Evolutionary conservation across 2,113 vertebrate genomes (phyloP).

Genomic region (Hemibates koningsi): DNA sequence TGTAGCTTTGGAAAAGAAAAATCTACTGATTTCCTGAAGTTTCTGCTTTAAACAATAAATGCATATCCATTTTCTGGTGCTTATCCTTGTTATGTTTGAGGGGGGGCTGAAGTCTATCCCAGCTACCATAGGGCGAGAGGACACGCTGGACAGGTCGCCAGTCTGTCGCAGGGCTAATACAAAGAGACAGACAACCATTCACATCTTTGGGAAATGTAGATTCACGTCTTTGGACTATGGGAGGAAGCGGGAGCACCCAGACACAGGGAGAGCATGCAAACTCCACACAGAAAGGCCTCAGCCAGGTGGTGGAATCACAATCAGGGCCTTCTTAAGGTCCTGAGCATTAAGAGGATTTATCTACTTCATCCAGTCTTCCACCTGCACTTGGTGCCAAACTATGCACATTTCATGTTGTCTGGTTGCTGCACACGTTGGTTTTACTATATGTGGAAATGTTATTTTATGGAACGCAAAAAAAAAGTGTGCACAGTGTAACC

Average conservation of each 20-base stretch:
- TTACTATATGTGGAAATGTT: background rate
- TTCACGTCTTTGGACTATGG: background rate
- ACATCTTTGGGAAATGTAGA: background rate
- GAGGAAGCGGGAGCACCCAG: background rate
- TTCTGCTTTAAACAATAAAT: background rate
- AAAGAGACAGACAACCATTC: background rate
- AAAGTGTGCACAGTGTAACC: background rate
- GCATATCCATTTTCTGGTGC: background rate
- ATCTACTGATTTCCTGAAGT: background rate
- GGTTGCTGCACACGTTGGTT: background rate
- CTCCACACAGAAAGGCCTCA: background rate
- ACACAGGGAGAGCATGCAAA: background rate
- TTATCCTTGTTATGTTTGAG: background rate
- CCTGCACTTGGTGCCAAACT: background rate
- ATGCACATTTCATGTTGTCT: background rate
- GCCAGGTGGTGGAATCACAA: background rate
- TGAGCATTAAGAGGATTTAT: background rate
- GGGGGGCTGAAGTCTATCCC: background rate
- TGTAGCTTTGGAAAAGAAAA: background rate
- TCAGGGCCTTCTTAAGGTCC: background rate
- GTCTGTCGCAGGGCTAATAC: background rate
- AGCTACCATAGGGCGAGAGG: background rate
- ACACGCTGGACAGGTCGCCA: background rate
- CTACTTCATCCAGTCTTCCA: background rate
- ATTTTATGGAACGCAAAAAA: background rate